Evolutionary conservation across 2,888 invertebrate species (phyloP).

Genomic region (Plutella xylostella): DNA sequence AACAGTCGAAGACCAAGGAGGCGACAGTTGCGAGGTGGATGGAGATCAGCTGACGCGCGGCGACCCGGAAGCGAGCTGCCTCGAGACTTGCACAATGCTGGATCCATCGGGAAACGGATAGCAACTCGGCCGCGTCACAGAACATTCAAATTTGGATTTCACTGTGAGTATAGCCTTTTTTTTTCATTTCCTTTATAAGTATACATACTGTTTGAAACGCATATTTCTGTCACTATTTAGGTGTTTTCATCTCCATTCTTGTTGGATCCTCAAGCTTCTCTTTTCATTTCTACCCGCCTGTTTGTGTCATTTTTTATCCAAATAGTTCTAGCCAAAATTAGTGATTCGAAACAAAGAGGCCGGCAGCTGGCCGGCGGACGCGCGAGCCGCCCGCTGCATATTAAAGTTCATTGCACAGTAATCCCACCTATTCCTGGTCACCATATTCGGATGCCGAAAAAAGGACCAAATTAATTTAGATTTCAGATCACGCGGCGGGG

Average conservation of each 20-base stretch:
- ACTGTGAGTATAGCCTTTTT: too few relatives aligned
- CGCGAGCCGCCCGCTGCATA: slow-evolving; percentile 38
- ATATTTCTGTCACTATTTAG: too few relatives aligned
- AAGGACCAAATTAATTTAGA: slow-evolving; percentile 11
- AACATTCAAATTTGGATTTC: slow-evolving; percentile 24
- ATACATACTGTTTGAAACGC: too few relatives aligned
- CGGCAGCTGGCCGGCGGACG: slow-evolving; percentile 38
- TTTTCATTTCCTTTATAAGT: too few relatives aligned
- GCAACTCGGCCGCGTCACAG: slow-evolving; percentile 10
- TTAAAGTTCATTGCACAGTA: slow-evolving; percentile 42
- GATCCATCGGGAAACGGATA: slow-evolving; percentile 20
- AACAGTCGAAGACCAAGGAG: too few relatives aligned
- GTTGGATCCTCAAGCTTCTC: too few relatives aligned
- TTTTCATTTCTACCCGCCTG: too few relatives aligned
- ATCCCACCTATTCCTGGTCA: slow-evolving; percentile 32
- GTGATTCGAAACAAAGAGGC: slow-evolving; percentile 25
- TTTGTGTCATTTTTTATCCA: slow-evolving; percentile 1
- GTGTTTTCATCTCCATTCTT: too few relatives aligned
- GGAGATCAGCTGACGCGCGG: slow-evolving; percentile 59
- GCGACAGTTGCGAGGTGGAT: slow-evolving; percentile 57
- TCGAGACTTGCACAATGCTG: slow-evolving; percentile 4
- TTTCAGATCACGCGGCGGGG: slow-evolving; percentile 9
- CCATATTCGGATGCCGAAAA: slow-evolving; percentile 16
- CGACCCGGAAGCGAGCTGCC: slow-evolving; percentile 44
- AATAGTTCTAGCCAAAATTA: slow-evolving; percentile 17